Conservation (phyloP, 2,797 vertebrate genomes). For the Hydrolagus colliei region DNA sequence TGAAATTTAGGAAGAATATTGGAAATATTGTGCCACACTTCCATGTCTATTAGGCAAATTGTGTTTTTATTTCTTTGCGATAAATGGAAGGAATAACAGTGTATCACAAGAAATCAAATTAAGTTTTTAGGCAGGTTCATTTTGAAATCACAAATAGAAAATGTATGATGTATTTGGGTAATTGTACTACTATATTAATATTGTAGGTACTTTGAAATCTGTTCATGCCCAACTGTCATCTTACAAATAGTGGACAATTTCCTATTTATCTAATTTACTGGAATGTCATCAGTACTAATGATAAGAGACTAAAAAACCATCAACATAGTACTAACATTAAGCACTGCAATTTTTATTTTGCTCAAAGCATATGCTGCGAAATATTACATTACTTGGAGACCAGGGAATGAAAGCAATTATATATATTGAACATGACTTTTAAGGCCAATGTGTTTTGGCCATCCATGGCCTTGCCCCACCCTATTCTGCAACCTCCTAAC, state of each 20-base stretch:
- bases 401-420: background rate
- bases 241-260: background rate
- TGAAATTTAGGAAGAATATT: slow-evolving; percentile 4
- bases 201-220: background rate
- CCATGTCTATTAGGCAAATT: background rate
- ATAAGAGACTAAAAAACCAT: background rate
- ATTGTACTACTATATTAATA: background rate
- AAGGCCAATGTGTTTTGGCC: no score
- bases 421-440: no score
- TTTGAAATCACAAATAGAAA: slow-evolving; percentile 4
- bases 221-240: background rate
- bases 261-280: no score
- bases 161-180: background rate
- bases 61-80: background rate
- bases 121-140: background rate
- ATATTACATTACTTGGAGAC: background rate
- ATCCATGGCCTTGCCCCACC: no score
- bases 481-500: no score
- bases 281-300: background rate
- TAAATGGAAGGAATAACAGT: background rate
- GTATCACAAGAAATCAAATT: background rate
- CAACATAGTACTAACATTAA: background rate
- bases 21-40: background rate
- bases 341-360: background rate
- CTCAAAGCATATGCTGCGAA: background rate